Percentiles rank a stretch among this genome's conserved stretches.
Evolutionary conservation across 1,140 invertebrate species (phyloP).

Genomic region (Magallana ariakensis): DNA sequence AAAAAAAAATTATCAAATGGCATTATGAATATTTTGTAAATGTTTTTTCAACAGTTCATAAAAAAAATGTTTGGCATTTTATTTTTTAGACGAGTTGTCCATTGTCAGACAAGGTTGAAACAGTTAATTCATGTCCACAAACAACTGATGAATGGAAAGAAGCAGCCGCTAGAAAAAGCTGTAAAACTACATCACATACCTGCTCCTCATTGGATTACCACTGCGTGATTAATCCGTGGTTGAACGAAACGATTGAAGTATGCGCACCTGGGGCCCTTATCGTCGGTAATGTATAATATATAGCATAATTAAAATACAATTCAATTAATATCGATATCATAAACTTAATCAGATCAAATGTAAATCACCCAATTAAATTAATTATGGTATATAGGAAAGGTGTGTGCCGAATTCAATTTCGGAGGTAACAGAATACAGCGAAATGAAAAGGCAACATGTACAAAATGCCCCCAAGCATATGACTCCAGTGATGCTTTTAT

Average conservation of each 20-base stretch:
- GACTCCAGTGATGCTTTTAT: background rate
- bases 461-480: background rate
- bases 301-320: background rate
- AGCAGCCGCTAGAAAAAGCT: background rate
- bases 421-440: background rate
- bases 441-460: background rate
- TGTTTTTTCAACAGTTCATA: too few relatives aligned
- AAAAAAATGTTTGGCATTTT: too few relatives aligned
- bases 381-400: background rate
- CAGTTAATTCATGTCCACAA: background rate
- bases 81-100: too few relatives aligned
- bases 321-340: background rate
- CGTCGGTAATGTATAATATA: background rate
- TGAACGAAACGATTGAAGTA: background rate
- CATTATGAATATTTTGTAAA: too few relatives aligned
- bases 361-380: background rate
- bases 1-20: too few relatives aligned
- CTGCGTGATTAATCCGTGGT: background rate
- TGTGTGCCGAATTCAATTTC: background rate
- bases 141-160: background rate
- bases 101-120: background rate
- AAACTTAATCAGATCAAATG: background rate
- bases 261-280: background rate
- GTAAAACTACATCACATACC: background rate
- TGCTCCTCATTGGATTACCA: background rate